Base-by-base conservation (phyloP, 1,140 invertebrate species). In the Drosophila hydei region DNA sequence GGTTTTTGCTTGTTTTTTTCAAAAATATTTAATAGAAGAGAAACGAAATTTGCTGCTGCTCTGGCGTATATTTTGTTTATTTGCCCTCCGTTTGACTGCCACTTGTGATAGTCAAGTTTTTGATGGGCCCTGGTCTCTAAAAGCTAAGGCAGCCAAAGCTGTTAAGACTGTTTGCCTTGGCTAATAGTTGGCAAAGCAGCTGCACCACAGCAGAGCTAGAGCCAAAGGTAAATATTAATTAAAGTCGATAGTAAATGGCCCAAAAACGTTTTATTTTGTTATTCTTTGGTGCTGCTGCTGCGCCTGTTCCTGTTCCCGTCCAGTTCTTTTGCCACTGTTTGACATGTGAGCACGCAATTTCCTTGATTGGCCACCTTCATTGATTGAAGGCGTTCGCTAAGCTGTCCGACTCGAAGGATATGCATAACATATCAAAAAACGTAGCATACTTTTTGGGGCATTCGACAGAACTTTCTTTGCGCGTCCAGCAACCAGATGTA, bases 321-420 rank as follows among this genome's bases (percentile, higher is more conserved):
- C 43, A 40, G 27, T n/a, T 68, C 27, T 38, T 33, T 14, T 30
- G 42, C 30, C 47, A 43, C 55, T 72, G 74, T 79, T 84, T 84
- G 83, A 84, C 77, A 81, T 81, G 81, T 79, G 76, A 84, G 75
- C 81, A 85, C 81, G 81, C 81, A 85, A 85, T 81, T 81, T 88
- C 74, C 81, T 85, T 87, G 81, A 85, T 85, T 87, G 81, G 77
- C 61, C 45, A 71, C 59, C 51, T 63, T 64, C 59, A 77, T 58
- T 85, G 81, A 87, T 87, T 87, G 81, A 87, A 72, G 43, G 63
- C 68, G 19, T 47, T 51, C 63, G 43, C 74, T 79, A 65, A 88
- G 83, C 75, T 69, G 62, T 68, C 63, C 48, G 47, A 64, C 19
- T 68, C 42, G 60, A 38, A 47, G 61, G 33, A 75, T 81, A 77